Percentiles rank a stretch among this genome's conserved stretches.
Evolutionary conservation across 2,888 invertebrate genomes (phyloP).

Genomic region (Amblyteles armatorius): DNA sequence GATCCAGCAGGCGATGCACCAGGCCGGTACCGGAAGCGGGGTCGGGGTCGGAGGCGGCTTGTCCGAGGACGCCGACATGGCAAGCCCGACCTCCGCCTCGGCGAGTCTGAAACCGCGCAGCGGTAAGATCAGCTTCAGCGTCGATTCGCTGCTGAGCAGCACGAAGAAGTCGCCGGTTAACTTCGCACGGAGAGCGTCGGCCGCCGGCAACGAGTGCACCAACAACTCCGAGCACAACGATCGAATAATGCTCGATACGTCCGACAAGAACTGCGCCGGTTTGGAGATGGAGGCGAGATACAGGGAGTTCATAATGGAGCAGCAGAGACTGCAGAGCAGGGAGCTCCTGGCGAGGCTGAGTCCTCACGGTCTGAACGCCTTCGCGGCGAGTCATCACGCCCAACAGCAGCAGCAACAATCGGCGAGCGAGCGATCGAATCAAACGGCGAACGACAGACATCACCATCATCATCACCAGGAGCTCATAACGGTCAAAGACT

Average conservation of each 20-base stretch:
- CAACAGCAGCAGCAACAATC: conserved; percentile 72
- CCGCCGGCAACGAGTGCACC: conserved; percentile 69
- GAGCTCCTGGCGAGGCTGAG: conserved; percentile 81
- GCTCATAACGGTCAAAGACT: conserved; percentile 81
- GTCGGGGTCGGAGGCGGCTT: conserved; percentile 67
- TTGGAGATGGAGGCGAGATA: conserved; percentile 80
- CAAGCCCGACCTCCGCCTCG: conserved; percentile 80
- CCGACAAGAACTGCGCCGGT: conserved; percentile 74
- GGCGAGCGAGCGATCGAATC: conserved; percentile 51
- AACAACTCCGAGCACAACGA: conserved; percentile 57
- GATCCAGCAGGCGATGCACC: conserved; percentile 60
- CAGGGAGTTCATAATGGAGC: conserved; percentile 80
- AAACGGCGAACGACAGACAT: conserved; percentile 56
- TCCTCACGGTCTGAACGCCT: conserved; percentile 76
- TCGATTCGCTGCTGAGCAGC: conserved; percentile 87
- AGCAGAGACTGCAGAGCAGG: conserved; percentile 80
- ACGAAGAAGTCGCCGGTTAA: conserved; percentile 77
- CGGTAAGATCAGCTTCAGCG: conserved; percentile 90
- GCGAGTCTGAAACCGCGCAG: conserved; percentile 81
- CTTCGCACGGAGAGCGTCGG: conserved; percentile 70
- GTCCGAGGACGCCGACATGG: conserved; percentile 79
- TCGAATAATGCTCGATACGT: conserved; percentile 60
- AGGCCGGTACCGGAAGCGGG: conserved; percentile 55
- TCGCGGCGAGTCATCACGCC: conserved; percentile 75
- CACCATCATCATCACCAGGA: conserved; percentile 74